Evolutionary conservation across 2,888 invertebrate species (phyloP), one percentile per base, ranked within the genome.

Genomic region (Aspidiotus destructor): DNA sequence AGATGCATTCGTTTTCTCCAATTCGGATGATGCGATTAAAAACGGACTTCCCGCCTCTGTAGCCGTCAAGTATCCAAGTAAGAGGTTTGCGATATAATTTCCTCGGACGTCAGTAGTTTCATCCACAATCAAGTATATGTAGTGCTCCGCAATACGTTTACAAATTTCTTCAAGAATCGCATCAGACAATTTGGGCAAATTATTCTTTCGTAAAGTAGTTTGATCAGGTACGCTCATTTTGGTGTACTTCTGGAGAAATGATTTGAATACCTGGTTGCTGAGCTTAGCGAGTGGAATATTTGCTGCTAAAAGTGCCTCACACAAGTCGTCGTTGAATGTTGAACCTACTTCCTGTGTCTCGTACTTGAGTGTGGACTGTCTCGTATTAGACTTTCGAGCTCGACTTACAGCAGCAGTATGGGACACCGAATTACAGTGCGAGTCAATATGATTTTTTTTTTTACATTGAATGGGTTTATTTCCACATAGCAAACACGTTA

Each of bases 201-300:
- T 52, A 11, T 17, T 62, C 52, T 62, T 62, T 62, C 62, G 16
- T n/a, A 62, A 28, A 10, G 28, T 16, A 48, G 44, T 48, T 17
- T 16, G 41, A 41, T 62, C 44, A 28, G n/a, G 52, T 62, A 48
- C 28, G 17, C 28, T n/a, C 55, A 41, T 41, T 54, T 48, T 55
- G 15, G 57, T 42, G 11, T 54, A 64, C 11, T 55, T 53, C 57
- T 64, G 28, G n/a, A 64, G 55, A 16, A 64, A 53, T 41, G 11
- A 10, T 11, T 17, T 54, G 11, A 54, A 41, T 42, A 17, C 9
- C 41, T 17, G 42, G 41, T 64, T 64, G 11, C 55, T 17, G 40
- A 64, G 42, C 54, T 64, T 64, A 15, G 41, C 40, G 54, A 55
- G 57, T 15, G 57, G 57, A 64, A 64, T 64, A 55, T 64, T 57